Conservation (phyloP, 2,797 vertebrate genomes). For the Pampus argenteus region DNA sequence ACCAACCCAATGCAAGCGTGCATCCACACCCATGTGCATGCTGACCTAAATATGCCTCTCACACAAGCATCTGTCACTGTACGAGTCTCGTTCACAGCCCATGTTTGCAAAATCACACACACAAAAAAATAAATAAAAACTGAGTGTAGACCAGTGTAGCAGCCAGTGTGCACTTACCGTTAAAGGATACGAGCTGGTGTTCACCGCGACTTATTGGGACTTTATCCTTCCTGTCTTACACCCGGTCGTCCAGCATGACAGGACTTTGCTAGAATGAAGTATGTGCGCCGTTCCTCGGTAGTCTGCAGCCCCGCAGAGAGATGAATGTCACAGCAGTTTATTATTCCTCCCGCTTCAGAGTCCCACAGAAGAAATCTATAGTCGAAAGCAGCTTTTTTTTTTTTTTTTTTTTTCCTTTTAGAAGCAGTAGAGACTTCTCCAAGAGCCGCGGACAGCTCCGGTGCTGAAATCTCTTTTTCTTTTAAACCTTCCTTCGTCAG, state of each 20-base stretch:
- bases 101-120: neutral
- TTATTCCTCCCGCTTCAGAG: conserved; percentile 50
- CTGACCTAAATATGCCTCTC: conserved; percentile 77
- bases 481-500: conserved; percentile 37
- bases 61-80: conserved; percentile 36
- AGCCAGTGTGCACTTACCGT: conserved; percentile 70
- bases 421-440: conserved; percentile 37
- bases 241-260: conserved; percentile 82
- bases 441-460: conserved; percentile 81
- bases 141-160: neutral
- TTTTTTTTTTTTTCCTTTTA: neutral
- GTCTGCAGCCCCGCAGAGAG: conserved; percentile 38
- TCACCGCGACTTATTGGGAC: conserved; percentile 64
- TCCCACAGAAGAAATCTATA: conserved; percentile 38
- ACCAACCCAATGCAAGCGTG: conserved; percentile 8
- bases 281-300: conserved; percentile 27
- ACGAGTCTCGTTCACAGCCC: neutral
- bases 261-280: conserved; percentile 65
- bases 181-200: conserved; percentile 44
- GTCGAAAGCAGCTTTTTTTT: conserved; percentile 31
- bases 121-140: neutral
- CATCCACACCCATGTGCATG: conserved; percentile 71
- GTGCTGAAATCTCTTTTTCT: conserved; percentile 81
- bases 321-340: conserved; percentile 55
- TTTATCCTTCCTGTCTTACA: conserved; percentile 72